Conservation (phyloP, 2,797 vertebrate species). For the Sebastolobus altivelis region DNA sequence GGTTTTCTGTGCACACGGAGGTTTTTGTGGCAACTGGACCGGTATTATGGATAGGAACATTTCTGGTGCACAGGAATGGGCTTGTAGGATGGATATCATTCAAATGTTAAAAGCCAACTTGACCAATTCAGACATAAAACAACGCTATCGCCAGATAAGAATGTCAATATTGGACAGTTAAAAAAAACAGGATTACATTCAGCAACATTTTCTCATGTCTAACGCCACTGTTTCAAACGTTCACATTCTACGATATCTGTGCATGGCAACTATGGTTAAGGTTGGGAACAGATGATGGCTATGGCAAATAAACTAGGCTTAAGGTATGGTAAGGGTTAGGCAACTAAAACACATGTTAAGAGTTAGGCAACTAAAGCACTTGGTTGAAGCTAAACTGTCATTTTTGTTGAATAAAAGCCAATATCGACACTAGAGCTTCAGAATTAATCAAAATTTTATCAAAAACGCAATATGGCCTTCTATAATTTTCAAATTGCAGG, state of each 20-base stretch:
- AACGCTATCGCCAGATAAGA: no score
- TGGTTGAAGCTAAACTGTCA: background rate
- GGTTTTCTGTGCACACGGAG: background rate
- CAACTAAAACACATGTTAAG: background rate
- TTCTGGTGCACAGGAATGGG: background rate
- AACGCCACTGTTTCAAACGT: background rate
- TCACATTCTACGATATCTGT: background rate
- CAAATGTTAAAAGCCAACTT: background rate
- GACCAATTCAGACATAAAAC: background rate
- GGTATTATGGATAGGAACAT: background rate
- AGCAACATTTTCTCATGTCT: background rate
- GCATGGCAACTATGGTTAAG: background rate
- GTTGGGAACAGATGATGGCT: background rate
- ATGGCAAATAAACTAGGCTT: background rate
- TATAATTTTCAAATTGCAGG: no score
- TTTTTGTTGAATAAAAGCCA: background rate
- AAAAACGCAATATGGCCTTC: accelerated
- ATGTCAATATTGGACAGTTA: background rate
- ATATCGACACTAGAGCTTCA: no score
- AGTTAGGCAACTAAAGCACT: background rate
- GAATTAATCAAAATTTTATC: no score
- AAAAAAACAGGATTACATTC: background rate
- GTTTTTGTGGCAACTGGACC: background rate
- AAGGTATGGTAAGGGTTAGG: background rate
- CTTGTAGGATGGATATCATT: background rate